Percentiles rank a stretch among this genome's conserved stretches.
Conservation (phyloP, 1,140 invertebrate species). For the Hypothenemus hampei region DNA sequence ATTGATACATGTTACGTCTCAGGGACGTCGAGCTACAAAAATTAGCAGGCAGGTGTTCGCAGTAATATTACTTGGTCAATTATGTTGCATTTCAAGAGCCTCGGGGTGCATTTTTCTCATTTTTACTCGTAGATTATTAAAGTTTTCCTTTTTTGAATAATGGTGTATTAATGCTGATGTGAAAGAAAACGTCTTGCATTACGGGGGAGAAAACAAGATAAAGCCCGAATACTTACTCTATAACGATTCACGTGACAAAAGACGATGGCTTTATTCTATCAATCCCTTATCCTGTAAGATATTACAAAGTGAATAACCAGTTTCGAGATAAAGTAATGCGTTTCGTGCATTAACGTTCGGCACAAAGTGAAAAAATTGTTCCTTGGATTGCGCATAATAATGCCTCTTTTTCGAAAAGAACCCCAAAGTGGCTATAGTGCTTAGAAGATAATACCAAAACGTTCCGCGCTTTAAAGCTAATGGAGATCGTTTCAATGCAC, state of each 20-base stretch:
- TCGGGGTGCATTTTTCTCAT: too few species aligned
- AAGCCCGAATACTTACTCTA: conserved; percentile 2
- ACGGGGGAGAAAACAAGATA: too few species aligned
- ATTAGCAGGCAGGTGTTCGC: too few species aligned
- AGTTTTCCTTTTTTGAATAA: too few species aligned
- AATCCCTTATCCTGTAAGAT: conserved; percentile 9
- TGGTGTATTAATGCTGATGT: too few species aligned
- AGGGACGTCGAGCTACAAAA: too few species aligned
- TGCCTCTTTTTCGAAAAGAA: conserved; percentile 7
- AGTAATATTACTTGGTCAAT: too few species aligned
- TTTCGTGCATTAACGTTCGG: conserved; percentile 14
- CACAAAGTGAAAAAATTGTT: conserved; percentile 2
- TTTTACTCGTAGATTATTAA: too few species aligned
- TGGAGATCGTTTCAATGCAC: too few species aligned
- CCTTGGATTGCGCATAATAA: conserved; percentile 4
- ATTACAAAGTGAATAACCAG: conserved; percentile 24
- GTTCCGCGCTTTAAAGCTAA: too few species aligned
- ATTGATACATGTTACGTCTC: neutral
- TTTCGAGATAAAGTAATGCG: conserved; percentile 17
- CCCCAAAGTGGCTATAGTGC: neutral
- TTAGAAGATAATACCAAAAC: conserved; percentile 9
- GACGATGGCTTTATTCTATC: conserved; percentile 21
- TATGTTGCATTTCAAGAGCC: too few species aligned
- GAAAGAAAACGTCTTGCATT: too few species aligned
- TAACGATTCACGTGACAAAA: conserved; percentile 21